Conservation (phyloP, 1,140 invertebrate species). For the Steinernema khuongi region DNA sequence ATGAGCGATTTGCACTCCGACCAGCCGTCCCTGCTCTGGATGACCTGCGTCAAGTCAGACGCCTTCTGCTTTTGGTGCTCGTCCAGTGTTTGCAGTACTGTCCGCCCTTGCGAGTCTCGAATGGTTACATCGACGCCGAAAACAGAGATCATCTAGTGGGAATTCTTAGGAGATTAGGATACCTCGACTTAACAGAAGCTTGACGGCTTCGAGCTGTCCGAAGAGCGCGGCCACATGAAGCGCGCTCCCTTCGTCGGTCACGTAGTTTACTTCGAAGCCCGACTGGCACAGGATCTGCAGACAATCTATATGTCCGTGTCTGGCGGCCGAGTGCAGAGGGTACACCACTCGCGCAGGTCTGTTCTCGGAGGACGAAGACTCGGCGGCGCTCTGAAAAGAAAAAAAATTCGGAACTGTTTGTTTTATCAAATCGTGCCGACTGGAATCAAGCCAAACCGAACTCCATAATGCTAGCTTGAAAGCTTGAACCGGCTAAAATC, state of each 20-base stretch:
- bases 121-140: slow-evolving; percentile 75
- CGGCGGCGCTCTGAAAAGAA: slow-evolving; percentile 67
- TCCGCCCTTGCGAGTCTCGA: slow-evolving; percentile 72
- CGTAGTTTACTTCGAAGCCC: slow-evolving; percentile 78
- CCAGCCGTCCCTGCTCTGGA: slow-evolving; percentile 68
- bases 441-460: no score
- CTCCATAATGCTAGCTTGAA: no score
- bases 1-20: slow-evolving; percentile 35
- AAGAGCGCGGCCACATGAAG: slow-evolving; percentile 88
- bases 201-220: slow-evolving; percentile 83
- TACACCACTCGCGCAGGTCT: slow-evolving; percentile 68
- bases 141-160: slow-evolving; percentile 23
- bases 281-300: slow-evolving; percentile 75
- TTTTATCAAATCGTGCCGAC: no score
- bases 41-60: slow-evolving; percentile 74
- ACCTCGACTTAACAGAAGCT: slow-evolving; percentile 70
- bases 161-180: slow-evolving; percentile 19
- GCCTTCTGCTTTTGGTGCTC: slow-evolving; percentile 82
- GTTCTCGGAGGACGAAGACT: slow-evolving; percentile 70
- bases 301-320: slow-evolving; percentile 84
- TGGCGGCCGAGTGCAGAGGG: slow-evolving; percentile 83
- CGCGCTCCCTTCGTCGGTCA: slow-evolving; percentile 80
- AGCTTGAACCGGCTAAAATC: no score
- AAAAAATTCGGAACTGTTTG: no score
- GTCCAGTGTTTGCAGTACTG: slow-evolving; percentile 77